Percentiles rank a stretch among this genome's conserved stretches.
phyloP scores from a whole-genome alignment of 2,888 invertebrate genomes.

The Thysanoteuthis rhombus region DNA sequence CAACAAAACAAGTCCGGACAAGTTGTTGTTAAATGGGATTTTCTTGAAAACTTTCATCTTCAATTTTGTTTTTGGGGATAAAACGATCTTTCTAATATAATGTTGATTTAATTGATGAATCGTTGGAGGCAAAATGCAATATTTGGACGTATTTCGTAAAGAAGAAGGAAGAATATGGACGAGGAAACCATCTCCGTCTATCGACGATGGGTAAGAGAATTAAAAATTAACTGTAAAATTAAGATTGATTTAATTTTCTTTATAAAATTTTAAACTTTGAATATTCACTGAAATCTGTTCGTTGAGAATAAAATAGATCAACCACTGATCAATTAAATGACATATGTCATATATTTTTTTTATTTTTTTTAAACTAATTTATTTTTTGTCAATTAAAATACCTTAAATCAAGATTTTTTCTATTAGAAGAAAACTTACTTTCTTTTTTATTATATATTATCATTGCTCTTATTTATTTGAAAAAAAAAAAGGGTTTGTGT shows the following conservation, averaged over 20 bases:
- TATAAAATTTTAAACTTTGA: not conserved
- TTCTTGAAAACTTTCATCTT: no score
- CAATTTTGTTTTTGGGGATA: not conserved
- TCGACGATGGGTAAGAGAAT: conserved; percentile 60
- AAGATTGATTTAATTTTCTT: not conserved
- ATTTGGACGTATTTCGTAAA: conserved; percentile 61
- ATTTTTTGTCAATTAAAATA: no score
- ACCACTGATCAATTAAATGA: not conserved
- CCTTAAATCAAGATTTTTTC: no score
- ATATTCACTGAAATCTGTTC: not conserved
- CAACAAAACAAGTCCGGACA: not conserved
- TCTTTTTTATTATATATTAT: no score
- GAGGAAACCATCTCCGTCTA: conserved; percentile 58
- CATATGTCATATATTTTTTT: not conserved
- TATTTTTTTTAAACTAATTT: no score
- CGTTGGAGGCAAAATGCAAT: conserved; percentile 42
- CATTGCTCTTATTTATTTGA: no score
- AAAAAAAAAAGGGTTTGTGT: no score
- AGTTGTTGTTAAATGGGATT: not conserved
- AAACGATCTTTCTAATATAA: not conserved
- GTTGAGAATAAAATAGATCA: not conserved
- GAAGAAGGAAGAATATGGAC: conserved; percentile 65
- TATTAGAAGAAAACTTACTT: no score
- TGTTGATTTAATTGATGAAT: not conserved
- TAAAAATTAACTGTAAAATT: not conserved